A percentile compares a stretch with the other conserved stretches of the same genome.
Conservation (phyloP, 2,113 vertebrate species). For the Ginglymostoma cirratum region DNA sequence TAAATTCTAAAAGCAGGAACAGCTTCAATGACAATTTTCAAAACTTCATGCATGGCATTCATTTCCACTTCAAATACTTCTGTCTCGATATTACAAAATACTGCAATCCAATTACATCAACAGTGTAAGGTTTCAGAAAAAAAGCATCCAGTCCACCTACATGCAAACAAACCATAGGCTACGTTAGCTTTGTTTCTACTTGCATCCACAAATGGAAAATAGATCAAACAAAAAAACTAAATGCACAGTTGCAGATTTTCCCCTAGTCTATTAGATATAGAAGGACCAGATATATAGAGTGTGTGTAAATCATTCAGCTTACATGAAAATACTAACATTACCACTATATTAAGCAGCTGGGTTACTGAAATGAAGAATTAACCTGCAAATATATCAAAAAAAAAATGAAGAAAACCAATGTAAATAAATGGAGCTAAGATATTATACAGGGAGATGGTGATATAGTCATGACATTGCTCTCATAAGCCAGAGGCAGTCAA, state of each 20-base stretch:
- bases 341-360: too few relatives aligned
- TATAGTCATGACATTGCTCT: too few relatives aligned
- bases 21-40: neutral
- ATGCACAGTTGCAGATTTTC: neutral
- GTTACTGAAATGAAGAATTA: neutral
- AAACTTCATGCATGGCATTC: neutral
- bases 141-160: neutral
- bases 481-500: too few relatives aligned
- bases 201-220: neutral
- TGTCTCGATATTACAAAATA: neutral
- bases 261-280: neutral
- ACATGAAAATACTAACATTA: neutral
- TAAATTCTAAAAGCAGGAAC: neutral
- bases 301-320: too few relatives aligned
- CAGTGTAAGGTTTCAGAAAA: neutral
- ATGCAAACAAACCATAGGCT: neutral
- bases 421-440: neutral
- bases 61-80: neutral
- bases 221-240: neutral
- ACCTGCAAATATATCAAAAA: neutral
- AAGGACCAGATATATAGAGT: neutral
- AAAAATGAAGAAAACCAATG: neutral
- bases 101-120: neutral
- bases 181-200: neutral
- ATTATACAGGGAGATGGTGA: neutral